These are phyloP conservation scores for Agrilus cyanescens DNA, from an alignment of 2,888 invertebrate species.

Conservation along the genomic window DNA sequence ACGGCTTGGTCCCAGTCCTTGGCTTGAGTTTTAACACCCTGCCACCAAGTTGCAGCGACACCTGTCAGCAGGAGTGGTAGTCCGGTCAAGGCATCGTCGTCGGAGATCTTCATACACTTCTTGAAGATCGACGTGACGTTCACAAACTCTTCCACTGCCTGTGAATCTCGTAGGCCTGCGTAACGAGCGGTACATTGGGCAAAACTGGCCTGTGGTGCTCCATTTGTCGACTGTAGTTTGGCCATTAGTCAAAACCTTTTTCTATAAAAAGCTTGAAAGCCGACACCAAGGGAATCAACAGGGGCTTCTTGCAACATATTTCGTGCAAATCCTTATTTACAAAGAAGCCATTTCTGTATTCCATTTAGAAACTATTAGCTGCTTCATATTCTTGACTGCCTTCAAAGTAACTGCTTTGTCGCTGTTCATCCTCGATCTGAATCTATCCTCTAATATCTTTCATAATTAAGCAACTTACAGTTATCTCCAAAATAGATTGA, in stretches of 20 bases:
- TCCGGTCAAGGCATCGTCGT: not conserved
- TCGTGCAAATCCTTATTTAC: constrained; percentile 11
- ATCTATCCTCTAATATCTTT: too few species aligned
- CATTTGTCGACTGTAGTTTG: too few species aligned
- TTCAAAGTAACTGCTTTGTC: constrained; percentile 3
- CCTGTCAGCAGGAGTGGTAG: not conserved
- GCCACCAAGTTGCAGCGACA: not conserved
- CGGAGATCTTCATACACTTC: not conserved
- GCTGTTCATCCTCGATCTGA: constrained; percentile 3
- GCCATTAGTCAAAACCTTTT: not conserved
- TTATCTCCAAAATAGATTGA: constrained; percentile 8
- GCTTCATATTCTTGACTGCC: constrained; percentile 10
- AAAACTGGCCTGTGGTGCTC: too few species aligned
- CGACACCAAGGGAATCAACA: constrained; percentile 10
- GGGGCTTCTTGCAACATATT: constrained; percentile 10
- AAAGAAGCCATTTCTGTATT: constrained; percentile 11
- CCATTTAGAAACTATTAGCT: constrained; percentile 8
- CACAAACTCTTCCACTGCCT: not conserved
- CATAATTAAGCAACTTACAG: constrained; percentile 5
- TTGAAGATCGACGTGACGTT: not conserved
- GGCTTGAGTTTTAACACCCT: not conserved
- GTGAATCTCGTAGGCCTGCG: too few species aligned
- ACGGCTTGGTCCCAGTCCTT: not conserved
- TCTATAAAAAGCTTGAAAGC: constrained; percentile 7
- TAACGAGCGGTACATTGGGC: too few species aligned